phyloP scores from a whole-genome alignment of 1,140 invertebrate species.

The Prorops nasuta region DNA sequence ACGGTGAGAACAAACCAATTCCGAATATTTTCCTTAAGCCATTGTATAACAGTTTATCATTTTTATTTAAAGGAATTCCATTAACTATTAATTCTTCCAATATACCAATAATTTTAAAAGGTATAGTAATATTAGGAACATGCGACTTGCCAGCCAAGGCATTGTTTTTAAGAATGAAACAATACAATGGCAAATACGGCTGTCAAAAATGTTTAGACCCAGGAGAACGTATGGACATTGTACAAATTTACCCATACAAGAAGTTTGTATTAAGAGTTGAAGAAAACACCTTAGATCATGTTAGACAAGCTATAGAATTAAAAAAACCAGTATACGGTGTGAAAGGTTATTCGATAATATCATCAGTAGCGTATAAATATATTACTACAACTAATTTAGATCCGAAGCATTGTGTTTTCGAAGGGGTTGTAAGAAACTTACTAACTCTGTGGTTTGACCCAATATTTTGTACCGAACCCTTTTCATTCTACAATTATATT shows the following conservation, averaged over 20 bases:
- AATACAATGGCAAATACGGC: too few species aligned
- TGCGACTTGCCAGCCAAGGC: background rate
- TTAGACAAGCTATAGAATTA: background rate
- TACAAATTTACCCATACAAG: background rate
- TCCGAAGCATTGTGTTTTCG: background rate
- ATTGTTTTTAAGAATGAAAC: background rate
- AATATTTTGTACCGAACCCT: background rate
- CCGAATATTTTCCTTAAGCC: too few species aligned
- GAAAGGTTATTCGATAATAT: background rate
- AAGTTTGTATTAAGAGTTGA: background rate
- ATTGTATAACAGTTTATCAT: too few species aligned
- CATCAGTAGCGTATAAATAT: background rate
- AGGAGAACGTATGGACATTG: background rate
- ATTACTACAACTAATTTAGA: background rate
- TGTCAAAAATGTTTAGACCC: background rate
- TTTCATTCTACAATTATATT: background rate
- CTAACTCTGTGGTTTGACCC: constrained; percentile 4
- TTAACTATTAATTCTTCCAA: background rate
- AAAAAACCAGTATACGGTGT: background rate
- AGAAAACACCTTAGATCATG: background rate
- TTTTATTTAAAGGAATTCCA: background rate
- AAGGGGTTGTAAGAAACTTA: constrained; percentile 2
- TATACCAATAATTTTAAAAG: background rate
- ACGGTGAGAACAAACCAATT: too few species aligned
- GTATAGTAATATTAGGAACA: background rate